Base-by-base conservation (phyloP, 2,113 vertebrate genomes). In the Rhinolophus ferrumequinum region DNA sequence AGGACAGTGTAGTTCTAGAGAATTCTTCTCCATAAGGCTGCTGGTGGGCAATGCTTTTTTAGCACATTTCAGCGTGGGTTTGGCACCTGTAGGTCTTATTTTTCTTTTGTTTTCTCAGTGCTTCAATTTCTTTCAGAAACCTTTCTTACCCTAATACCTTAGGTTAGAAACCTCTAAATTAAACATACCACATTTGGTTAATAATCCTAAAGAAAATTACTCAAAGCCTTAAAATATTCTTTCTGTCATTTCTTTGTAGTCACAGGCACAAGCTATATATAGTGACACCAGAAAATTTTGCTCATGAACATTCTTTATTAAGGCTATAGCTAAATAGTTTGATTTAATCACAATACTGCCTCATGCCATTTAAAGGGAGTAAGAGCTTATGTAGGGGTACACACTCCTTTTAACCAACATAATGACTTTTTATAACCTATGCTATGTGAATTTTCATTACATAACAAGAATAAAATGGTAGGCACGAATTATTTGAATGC, bases 161-260 rank as follows among this genome's bases (percentile, higher is more conserved):
- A 30, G 26, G 21, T 50, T 79, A 70, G 94, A 92, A 91, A 54
- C 5, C 38, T 91, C 84, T 90, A 69, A 66, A 54, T 41, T 76
- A 56, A 86, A 66, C 22, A n/a, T 81, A 26, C 30, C 47, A 44
- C n/a, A 19, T 66, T 93, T 80, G 22, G 12, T 80, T 92, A 85
- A 54, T 62, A 60, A 58, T 24, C 26, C 12, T 16, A 58, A 80
- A 84, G 75, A 92, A 58, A 76, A 92, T 44, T 35, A 50, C 33
- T 62, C 18, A 56, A 80, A 90, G 54, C 8, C 90, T 92, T 87
- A 75, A 76, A 47, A 56, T 38, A 90, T 15, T 75, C 56, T 28
- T 35, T 60, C 56, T 72, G 50, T 44, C 35, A 38, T 77, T 81
- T 95, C 66, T 86, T 35, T 30, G 14, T 5, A 30, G 47, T 73